Evolutionary conservation across 2,797 vertebrate genomes (phyloP), one percentile per base, ranked within the genome.

Genomic region (Aldrovandia affinis): DNA sequence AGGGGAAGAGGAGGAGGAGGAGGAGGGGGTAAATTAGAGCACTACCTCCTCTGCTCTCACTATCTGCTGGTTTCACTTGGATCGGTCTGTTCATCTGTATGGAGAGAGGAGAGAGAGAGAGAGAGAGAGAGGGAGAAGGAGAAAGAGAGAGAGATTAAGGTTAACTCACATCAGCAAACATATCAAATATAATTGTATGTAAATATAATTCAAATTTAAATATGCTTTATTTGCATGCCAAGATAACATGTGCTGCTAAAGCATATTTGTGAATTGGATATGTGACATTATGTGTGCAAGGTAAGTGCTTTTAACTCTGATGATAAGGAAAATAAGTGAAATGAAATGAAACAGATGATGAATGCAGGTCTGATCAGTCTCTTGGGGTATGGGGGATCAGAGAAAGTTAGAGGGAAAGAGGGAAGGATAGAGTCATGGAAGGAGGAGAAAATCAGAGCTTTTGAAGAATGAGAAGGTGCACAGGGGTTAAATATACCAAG

Each of bases 11-110:
- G 6, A 22, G 36, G 7, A 12, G 42, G 25, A 20, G 42, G 25
- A 12, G 2, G 20, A n/a, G 12, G 25, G 77, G 47, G 12, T 14
- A 0, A 50, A 85, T 39, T 20, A 44, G 65, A 73, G 52, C 68
- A 94, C 93, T 95, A 96, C 96, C 96, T 96, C 96, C 96, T 95
- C 96, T 94, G 90, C 95, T 96, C 91, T 96, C 96, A 83, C 96
- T 96, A 94, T 96, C 96, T 83, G 96, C 96, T 82, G 96, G 96
- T 87, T 96, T 96, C 94, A 96, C 96, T 91, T 96, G 96, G 95
- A 96, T 96, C 0, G 96, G 96, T 90, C 96, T 94, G 91, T 96
- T 96, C 96, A 96, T 96, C 96, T 96, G 94, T 8, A 39, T 18
- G 28, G 73, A 50, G 55, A 50, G 0, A 65, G 63, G 42, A 75